Evolutionary conservation across 2,888 invertebrate species (phyloP).

Genomic region (Philaethria dido): DNA sequence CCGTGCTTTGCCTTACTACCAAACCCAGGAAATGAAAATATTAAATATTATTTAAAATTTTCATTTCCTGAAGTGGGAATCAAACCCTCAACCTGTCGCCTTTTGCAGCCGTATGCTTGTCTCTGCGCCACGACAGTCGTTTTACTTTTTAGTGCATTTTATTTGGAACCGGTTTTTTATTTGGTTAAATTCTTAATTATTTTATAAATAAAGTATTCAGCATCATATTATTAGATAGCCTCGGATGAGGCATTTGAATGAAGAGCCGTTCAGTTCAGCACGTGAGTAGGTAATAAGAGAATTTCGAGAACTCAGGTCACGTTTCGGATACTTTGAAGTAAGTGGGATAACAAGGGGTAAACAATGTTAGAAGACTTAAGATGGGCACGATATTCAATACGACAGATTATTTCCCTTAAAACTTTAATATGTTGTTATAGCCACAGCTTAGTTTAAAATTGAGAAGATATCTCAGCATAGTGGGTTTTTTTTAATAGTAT

Average conservation of each 20-base stretch:
- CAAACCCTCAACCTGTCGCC: no score
- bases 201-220: slow-evolving; percentile 15
- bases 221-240: slow-evolving; percentile 25
- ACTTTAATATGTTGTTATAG: background rate
- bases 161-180: background rate
- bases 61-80: no score
- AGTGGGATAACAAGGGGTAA: slow-evolving; percentile 51
- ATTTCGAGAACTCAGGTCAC: slow-evolving; percentile 49
- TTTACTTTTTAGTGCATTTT: background rate
- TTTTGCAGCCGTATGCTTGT: no score
- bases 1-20: no score
- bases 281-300: slow-evolving; percentile 45
- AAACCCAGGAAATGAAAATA: no score
- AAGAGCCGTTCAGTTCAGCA: slow-evolving; percentile 43
- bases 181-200: background rate
- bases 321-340: slow-evolving; percentile 50
- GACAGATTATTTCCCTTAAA: slow-evolving; percentile 3
- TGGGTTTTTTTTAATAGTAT: no score
- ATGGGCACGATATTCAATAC: slow-evolving; percentile 15
- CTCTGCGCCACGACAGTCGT: no score
- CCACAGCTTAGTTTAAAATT: background rate
- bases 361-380: slow-evolving; percentile 40
- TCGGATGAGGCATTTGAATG: slow-evolving; percentile 43
- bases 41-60: no score
- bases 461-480: no score